Base-by-base conservation (phyloP, 2,113 vertebrate species). In the Nannobrachium achirus region DNA sequence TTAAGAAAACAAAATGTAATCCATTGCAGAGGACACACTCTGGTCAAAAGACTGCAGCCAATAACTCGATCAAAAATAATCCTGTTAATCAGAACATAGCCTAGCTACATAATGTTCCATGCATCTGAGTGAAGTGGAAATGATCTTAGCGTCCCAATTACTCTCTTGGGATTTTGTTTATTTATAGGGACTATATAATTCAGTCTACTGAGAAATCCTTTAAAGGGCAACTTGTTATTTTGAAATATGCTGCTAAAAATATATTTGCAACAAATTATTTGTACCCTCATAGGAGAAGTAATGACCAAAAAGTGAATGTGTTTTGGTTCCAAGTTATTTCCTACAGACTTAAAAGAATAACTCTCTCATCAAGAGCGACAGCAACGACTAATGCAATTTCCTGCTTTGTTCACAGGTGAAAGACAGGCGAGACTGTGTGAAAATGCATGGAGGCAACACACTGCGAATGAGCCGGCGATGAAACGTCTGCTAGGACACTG, bases 341-440 rank as follows among this genome's bases (percentile, higher is more conserved):
- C 38, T 11, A 3, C 15, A 14, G 44, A 10, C 46, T 41, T 7
- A 8, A 0, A 51, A 51, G 16, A 51, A 16, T 8, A 1, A 16
- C 1, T 0, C 55, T 38, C 42, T n/a, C 42, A 39, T 10, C 60
- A 20, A 59, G 46, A 41, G 19, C 60, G 44, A 40, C 58, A 41
- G 6, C 9, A 38, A 13, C 3, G 16, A 20, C 57, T 50, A 25
- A 60, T 18, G 6, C 14, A 6, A 20, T 74, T 19, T 65, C 6
- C 40, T 19, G 71, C 33, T 85, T 49, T 69, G 39, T 62, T 52
- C 55, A 82, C 57, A 82, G 92, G 82, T 91, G 86, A 76, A 91
- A 89, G 75, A 94, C 8, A 89, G 92, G 9, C 80, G 90, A 71
- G 93, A 89, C 83, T 95, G 94, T 84, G 89, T 94, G 77, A 97